phyloP scores from a whole-genome alignment of 2,797 vertebrate species.

The Anableps anableps region DNA sequence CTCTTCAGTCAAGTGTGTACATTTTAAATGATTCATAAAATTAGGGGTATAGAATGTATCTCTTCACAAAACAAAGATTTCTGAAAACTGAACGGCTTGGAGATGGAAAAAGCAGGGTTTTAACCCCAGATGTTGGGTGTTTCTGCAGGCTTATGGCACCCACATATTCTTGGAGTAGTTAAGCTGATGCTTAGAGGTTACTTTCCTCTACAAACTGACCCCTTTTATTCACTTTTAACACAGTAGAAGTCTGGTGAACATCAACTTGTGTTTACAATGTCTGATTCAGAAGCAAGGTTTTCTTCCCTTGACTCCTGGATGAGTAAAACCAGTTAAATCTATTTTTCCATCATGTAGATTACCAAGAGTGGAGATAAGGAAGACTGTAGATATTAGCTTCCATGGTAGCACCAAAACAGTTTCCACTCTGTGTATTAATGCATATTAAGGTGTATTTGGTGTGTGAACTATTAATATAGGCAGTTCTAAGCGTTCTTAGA shows the following conservation, averaged over 20 bases:
- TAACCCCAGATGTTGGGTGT: not conserved
- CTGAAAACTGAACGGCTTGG: not conserved
- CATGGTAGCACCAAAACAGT: no score
- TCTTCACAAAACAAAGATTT: not conserved
- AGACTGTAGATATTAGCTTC: no score
- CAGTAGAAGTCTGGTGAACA: not conserved
- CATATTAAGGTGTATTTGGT: no score
- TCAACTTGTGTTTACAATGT: not conserved
- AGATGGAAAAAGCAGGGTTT: not conserved
- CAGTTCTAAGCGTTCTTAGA: no score
- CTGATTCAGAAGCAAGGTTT: no score
- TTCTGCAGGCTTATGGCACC: not conserved
- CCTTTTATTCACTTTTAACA: not conserved
- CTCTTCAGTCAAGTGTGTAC: not conserved
- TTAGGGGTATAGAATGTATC: not conserved
- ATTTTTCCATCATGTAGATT: no score
- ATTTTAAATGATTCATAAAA: not conserved
- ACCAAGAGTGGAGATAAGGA: no score
- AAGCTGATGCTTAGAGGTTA: no score
- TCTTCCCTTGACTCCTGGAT: no score
- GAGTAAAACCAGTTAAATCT: no score
- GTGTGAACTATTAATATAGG: no score
- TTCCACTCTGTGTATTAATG: no score
- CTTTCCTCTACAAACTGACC: not conserved
- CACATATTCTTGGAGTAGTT: not conserved